phyloP scores from a whole-genome alignment of 2,113 vertebrate genomes.

The Hyaena hyaena region DNA sequence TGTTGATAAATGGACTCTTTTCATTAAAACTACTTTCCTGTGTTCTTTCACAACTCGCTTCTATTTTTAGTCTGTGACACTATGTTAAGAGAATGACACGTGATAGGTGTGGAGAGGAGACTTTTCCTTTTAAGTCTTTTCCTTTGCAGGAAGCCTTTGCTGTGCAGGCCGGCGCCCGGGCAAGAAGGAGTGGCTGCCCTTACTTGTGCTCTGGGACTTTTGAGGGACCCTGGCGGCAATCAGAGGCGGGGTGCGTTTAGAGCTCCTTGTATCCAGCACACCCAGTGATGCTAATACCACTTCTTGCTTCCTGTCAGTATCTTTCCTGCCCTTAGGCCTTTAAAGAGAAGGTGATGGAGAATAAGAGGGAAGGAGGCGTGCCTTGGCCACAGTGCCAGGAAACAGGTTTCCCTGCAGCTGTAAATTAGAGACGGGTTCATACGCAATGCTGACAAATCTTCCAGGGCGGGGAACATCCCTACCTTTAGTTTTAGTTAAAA shows the following conservation, averaged over 20 bases:
- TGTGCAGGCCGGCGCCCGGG: not conserved
- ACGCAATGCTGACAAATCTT: not conserved
- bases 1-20: not conserved
- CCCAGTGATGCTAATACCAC: not conserved
- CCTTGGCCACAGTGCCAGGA: not conserved
- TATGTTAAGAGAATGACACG: not conserved
- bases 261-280: not conserved
- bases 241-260: not conserved
- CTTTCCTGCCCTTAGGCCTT: not conserved
- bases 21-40: not conserved
- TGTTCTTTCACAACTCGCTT: not conserved
- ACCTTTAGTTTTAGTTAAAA: not conserved
- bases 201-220: not conserved
- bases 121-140: not conserved
- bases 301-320: not conserved
- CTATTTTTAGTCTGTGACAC: not conserved
- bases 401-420: conserved; percentile 44
- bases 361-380: not conserved
- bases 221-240: not conserved
- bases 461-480: not conserved
- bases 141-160: not conserved
- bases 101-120: not conserved
- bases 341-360: not conserved
- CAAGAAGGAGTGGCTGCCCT: not conserved
- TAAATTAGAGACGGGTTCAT: not conserved